Base-by-base conservation (phyloP, 2,888 invertebrate species). In the Cetonia aurata region DNA sequence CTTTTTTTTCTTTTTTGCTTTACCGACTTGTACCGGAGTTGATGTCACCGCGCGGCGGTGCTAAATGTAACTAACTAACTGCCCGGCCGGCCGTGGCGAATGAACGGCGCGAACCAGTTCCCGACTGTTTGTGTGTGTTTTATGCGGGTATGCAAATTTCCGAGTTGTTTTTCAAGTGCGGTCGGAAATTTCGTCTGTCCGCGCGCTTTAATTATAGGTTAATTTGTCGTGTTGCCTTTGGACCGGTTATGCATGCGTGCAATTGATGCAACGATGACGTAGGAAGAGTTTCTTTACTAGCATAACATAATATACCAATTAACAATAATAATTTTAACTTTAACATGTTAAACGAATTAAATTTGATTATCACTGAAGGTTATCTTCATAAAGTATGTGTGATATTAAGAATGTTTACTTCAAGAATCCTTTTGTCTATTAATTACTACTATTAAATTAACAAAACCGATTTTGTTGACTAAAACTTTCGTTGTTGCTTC, bases 131-230 rank as follows among this genome's bases (percentile, higher is more conserved):
- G 48, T 60, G 10, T 31, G 31, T 50, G 62, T 50, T 62, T 56
- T 31, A 50, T 50, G 50, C 25, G 62, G 50, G 50, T 62, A 62
- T 62, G 62, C 62, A 62, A 62, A 62, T 62, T 62, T 62, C 10
- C 62, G 57, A 62, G 62, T 50, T 48, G 62, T 62, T 62, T 62
- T 62, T 62, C 62, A 62, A 62, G 62, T 62, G 37, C 50, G 50
- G 62, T 25, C 62, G 62, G 62, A 62, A 62, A 62, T 62, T 50
- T 50, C 6, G 50, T 50, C 33, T 50, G 62, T 62, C 17, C n/a
- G 62, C 48, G 31, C 62, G 10, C 15, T 10, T 6, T 44, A 44
- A 33, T 15, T 62, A 48, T 3, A 50, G 25, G 4, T 9, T 44
- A 48, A 62, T 62, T 62, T 62, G 15, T 31, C 25, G 46, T 62